Percentiles rank a stretch among this genome's conserved stretches.
Conservation (phyloP, 92 coral and sea anemone genomes). For the Palythoa grandis region DNA sequence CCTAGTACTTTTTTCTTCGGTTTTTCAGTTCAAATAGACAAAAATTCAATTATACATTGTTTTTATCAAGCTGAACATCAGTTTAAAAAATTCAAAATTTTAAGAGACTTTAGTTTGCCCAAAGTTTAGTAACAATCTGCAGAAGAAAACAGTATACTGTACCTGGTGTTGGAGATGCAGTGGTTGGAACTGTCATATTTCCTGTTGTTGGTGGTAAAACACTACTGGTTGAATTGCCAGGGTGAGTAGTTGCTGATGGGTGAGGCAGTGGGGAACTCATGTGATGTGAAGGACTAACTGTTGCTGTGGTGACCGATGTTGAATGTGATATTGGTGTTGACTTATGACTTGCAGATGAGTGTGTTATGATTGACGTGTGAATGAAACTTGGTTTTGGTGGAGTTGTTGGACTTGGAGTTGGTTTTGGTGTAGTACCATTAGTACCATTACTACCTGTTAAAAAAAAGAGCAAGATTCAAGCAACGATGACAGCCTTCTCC, state of each 20-base stretch:
- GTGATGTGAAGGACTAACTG: slow-evolving; percentile 22
- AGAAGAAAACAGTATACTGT: not conserved
- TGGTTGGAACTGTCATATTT: slow-evolving; percentile 38
- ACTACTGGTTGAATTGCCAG: slow-evolving; percentile 13
- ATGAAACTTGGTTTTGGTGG: not conserved
- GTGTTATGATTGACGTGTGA: not conserved
- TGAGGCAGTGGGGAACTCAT: slow-evolving; percentile 20
- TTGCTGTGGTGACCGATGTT: not conserved
- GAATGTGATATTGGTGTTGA: not conserved
- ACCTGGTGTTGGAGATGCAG: slow-evolving; percentile 42
- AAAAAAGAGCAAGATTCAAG: not conserved
- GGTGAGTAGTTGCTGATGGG: slow-evolving; percentile 19
- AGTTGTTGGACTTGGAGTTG: not conserved
- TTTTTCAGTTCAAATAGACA: too few species aligned
- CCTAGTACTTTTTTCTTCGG: too few species aligned
- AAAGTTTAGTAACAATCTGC: too few species aligned
- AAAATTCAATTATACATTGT: too few species aligned
- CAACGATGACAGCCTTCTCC: not conserved
- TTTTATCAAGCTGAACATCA: too few species aligned
- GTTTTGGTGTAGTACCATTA: not conserved
- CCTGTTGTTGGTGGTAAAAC: slow-evolving; percentile 20
- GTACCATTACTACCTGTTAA: not conserved
- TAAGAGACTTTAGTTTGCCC: too few species aligned
- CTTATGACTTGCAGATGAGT: not conserved
- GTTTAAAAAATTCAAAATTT: too few species aligned